Conservation (phyloP, 2,113 vertebrate species). For the Campylomormyrus numenius region DNA sequence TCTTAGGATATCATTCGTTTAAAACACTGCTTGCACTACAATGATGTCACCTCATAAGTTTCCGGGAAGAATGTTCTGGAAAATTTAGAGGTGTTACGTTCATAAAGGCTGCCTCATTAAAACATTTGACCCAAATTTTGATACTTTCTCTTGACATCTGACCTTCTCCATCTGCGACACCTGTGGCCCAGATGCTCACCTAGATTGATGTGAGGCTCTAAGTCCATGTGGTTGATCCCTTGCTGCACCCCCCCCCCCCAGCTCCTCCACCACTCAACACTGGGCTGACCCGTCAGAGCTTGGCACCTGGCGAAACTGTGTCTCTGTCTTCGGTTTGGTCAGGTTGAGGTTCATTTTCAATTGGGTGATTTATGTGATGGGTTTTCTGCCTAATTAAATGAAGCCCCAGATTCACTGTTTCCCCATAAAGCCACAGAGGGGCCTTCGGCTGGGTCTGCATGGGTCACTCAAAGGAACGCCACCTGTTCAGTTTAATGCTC, state of each 20-base stretch:
- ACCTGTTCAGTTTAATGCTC: not conserved
- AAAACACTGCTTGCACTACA: not conserved
- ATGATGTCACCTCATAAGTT: not conserved
- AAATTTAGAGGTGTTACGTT: not conserved
- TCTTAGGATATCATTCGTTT: not conserved
- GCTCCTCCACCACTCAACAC: not conserved
- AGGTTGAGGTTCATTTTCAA: not conserved
- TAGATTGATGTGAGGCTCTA: constrained; percentile 87
- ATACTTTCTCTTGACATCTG: not conserved
- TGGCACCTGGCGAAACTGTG: not conserved
- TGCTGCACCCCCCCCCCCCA: constrained; percentile 42
- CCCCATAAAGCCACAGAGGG: not conserved
- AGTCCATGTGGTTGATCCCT: constrained; percentile 82
- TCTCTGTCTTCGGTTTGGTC: not conserved
- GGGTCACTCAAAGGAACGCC: not conserved
- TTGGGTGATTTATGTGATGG: not conserved
- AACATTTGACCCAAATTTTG: not conserved
- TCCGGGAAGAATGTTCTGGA: not conserved
- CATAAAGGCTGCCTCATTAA: not conserved
- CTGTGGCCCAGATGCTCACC: constrained; percentile 57
- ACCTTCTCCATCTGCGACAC: not conserved
- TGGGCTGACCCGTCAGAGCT: not conserved
- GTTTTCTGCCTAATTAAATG: not conserved
- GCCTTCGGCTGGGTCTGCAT: not conserved
- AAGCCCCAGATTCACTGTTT: not conserved